Conservation (phyloP, 2,797 vertebrate genomes). For the Ptychadena robeensis region DNA sequence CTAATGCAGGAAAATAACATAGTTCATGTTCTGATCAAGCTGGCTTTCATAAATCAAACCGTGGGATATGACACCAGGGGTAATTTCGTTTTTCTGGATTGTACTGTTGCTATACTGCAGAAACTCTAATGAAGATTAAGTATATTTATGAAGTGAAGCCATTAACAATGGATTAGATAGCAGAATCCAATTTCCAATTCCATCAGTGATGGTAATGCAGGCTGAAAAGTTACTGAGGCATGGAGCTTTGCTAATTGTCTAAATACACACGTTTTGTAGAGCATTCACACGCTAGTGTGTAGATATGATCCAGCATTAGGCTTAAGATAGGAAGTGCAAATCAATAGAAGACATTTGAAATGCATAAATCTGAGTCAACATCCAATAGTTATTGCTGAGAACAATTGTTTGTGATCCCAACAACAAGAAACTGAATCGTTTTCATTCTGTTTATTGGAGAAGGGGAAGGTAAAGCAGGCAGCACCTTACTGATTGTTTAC, state of each 20-base stretch:
- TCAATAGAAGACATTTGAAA: not conserved
- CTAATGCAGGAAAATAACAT: not conserved
- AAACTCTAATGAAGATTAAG: constrained; percentile 71
- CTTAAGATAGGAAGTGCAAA: not conserved
- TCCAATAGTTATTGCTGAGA: not conserved
- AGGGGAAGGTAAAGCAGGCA: too few species aligned
- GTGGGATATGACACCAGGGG: constrained; percentile 42
- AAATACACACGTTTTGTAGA: constrained; percentile 50
- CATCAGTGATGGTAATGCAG: constrained; percentile 66
- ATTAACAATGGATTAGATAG: constrained; percentile 74
- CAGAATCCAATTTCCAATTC: constrained; percentile 74
- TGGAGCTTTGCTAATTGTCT: constrained; percentile 63
- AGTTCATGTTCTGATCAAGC: not conserved
- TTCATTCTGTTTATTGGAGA: too few species aligned
- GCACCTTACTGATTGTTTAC: too few species aligned
- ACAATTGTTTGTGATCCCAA: too few species aligned
- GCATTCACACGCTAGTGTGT: constrained; percentile 14
- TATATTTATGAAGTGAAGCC: constrained; percentile 71
- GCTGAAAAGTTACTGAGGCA: constrained; percentile 67
- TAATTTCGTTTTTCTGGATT: constrained; percentile 69
- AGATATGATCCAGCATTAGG: not conserved
- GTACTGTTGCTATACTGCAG: constrained; percentile 67
- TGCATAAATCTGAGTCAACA: not conserved
- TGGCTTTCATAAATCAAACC: constrained; percentile 31
- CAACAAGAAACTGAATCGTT: too few species aligned